Base-by-base conservation (phyloP, 2,888 invertebrate species). In the Tillus elongatus region DNA sequence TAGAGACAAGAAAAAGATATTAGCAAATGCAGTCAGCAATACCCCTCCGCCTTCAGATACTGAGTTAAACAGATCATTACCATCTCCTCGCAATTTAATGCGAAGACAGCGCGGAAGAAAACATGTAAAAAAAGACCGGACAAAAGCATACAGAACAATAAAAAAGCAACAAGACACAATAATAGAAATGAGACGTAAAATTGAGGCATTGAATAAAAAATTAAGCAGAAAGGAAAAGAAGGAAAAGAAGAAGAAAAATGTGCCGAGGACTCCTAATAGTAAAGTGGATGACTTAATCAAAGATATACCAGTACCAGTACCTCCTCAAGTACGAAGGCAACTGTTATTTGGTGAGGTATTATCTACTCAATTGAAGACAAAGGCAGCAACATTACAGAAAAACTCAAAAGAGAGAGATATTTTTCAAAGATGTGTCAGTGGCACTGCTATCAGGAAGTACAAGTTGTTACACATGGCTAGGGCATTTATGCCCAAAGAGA, bases 1-100 rank as follows among this genome's bases (percentile, higher is more conserved):
- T 34, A 9, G 15, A 34, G 15, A 24, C 13, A 26, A 33, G 12
- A 33, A 11, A 33, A 4, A 33, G 3, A 33, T 12, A 6, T 12
- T 16, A 34, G 26, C 11, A 34, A 34, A 34, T 34, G 34, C 27
- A 34, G 11, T 14, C 15, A 34, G 16, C 15, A 9, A 34, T 34
- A 26, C 8, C 10, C 37, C 12, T 15, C 10, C 8, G 30, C 38
- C 19, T 37, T 12, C n/a, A 30, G 11, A 15, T 26, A 15, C 11
- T 6, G 14, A 29, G 30, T 10, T 24, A 24, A 9, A 24, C 24
- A 24, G 6, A 24, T 24, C 9, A 24, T 24, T 24, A 24, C 24
- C 24, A 24, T 24, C 9, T 8, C 24, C 24, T 6, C 24, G 6
- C 24, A 24, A 24, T 10, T 2, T n/a, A 13, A 15, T 10, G 13